Evolutionary conservation across 2,797 vertebrate genomes (phyloP).

Genomic region (Ispidina lecontei): DNA sequence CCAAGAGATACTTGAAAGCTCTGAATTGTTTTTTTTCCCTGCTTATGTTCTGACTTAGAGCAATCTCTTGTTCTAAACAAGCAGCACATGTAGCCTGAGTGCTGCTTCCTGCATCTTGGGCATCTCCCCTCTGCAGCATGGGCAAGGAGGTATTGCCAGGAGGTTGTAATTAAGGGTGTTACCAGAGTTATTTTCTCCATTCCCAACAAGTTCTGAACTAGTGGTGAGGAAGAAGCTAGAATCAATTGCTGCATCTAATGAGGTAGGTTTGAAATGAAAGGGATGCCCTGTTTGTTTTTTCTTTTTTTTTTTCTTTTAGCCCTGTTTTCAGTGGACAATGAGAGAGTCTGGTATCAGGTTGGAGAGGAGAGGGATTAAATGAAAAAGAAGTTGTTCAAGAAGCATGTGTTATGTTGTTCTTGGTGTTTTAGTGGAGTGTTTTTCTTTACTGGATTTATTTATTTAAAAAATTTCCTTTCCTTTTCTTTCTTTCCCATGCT

Average conservation of each 20-base stretch:
- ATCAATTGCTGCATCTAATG: not conserved
- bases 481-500: accelerated
- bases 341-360: not conserved
- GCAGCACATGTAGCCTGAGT: not conserved
- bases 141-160: not conserved
- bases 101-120: not conserved
- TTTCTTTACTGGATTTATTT: not conserved
- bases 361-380: not conserved
- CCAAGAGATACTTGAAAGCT: not conserved
- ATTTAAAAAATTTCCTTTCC: not conserved
- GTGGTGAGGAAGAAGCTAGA: not conserved
- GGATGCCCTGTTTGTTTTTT: not conserved
- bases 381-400: not conserved
- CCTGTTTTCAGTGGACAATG: not conserved
- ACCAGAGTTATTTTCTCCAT: not conserved
- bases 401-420: accelerated
- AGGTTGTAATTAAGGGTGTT: not conserved
- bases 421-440: not conserved
- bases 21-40: not conserved
- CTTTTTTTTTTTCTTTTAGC: too few relatives aligned
- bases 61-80: not conserved
- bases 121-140: not conserved
- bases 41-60: not conserved
- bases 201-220: not conserved
- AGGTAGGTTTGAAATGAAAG: not conserved